Base-by-base conservation (phyloP, 2,888 invertebrate genomes). In the Noctua comes region DNA sequence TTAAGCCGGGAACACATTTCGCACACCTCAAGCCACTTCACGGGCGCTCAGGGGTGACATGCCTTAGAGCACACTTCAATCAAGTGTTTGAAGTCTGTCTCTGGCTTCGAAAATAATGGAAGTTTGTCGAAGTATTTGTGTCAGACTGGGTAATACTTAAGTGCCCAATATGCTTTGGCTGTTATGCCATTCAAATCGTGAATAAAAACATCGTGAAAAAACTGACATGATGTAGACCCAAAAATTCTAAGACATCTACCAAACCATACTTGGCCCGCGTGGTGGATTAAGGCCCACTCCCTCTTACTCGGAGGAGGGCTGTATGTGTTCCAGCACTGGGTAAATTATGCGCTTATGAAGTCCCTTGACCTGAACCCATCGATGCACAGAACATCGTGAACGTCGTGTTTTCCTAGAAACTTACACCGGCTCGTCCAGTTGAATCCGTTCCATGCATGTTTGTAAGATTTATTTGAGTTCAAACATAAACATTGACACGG, bases 401-500 rank as follows among this genome's bases (percentile, higher is more conserved):
- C 40, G 1, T 40, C 40, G 40, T 40, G 40, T 0, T 68, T 71
- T 78, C 46, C 43, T 65, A 62, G 40, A 54, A 79, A 46, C 31
- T 4, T 43, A 40, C n/a, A 64, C 65, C n/a, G 36, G 8, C 57
- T 71, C 54, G 68, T 74, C 11, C 71, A 36, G 51, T 31, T 43
- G 2, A 24, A n/a, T n/a, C 57, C 31, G 51, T 59, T n/a, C 57
- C 11, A 65, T 46, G 64, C 40, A 46, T 81, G 54, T 71, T 69
- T 73, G 54, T 71, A n/a, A 43, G 62, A 57, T 73, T n/a, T 84
- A 64, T 84, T 78, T 84, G 71, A 75, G 68, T 73, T 72, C 24
- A 73, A 70, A 69, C 27, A 75, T 66, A 82, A 82, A 84, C 65
- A 84, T 84, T 68, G 82, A 64, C 82, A 78, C 43, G 16, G 46